Evolutionary conservation across 2,797 vertebrate genomes (phyloP).

Genomic region (Alca torda): DNA sequence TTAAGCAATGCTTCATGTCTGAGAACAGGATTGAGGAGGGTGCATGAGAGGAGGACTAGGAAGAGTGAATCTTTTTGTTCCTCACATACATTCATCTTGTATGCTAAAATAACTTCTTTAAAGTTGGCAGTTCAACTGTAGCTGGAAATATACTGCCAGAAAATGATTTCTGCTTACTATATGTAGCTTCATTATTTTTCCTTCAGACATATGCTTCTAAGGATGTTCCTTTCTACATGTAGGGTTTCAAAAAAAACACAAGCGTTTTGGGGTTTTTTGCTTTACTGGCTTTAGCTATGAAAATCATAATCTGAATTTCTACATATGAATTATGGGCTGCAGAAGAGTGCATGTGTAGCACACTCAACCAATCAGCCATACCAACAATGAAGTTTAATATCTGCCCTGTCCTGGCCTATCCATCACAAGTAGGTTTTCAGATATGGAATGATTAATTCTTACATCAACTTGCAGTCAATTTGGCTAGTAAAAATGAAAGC

Average conservation of each 20-base stretch:
- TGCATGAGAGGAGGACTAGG: background rate
- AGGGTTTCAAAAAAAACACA: background rate
- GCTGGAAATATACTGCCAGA: slow-evolving; percentile 22
- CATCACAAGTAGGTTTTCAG: background rate
- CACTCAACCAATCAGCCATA: background rate
- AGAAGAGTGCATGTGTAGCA: background rate
- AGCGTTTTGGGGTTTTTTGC: background rate
- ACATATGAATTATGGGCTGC: background rate
- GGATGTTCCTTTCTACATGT: background rate
- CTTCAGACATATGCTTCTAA: background rate
- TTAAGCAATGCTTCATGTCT: slow-evolving; percentile 34
- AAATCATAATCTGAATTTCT: background rate
- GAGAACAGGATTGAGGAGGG: slow-evolving; percentile 17
- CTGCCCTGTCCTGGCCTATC: background rate
- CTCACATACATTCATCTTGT: slow-evolving; percentile 23
- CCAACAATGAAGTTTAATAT: background rate
- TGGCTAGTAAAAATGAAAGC: background rate
- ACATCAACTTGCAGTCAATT: background rate
- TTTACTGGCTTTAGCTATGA: background rate
- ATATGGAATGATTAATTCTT: background rate
- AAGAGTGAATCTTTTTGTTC: slow-evolving; percentile 35
- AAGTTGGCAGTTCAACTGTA: slow-evolving; percentile 32
- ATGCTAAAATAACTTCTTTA: slow-evolving; percentile 47
- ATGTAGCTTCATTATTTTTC: slow-evolving; percentile 2
- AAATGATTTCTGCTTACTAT: slow-evolving; percentile 13